phyloP scores from a whole-genome alignment of 2,888 invertebrate species.

The Nezara viridula region DNA sequence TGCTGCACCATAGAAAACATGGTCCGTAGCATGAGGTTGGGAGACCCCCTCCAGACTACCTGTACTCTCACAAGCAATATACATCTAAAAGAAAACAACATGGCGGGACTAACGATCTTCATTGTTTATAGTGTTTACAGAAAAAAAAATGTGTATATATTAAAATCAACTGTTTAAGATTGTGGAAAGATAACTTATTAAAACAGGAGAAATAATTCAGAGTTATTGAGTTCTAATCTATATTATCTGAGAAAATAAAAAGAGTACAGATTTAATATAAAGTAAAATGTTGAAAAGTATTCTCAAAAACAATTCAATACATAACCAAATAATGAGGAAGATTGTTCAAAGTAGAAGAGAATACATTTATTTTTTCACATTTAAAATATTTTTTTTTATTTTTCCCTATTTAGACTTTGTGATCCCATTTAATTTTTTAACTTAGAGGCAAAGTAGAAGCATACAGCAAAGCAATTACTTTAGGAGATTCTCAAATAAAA shows the following conservation, averaged over 20 bases:
- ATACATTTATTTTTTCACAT: neutral
- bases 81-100: no score
- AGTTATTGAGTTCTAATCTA: neutral
- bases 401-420: neutral
- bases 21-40: no score
- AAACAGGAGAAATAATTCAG: neutral
- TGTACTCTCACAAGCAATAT: no score
- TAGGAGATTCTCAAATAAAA: neutral
- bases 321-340: neutral
- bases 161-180: no score
- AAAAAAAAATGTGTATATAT: no score
- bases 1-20: no score
- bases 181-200: neutral
- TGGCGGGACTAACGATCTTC: no score
- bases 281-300: neutral
- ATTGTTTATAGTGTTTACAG: no score
- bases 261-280: no score
- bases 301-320: neutral
- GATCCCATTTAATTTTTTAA: neutral
- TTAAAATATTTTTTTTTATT: neutral
- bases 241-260: neutral
- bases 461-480: neutral
- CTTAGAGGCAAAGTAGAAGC: neutral
- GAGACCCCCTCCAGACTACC: no score
- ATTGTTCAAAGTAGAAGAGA: neutral